A percentile compares a stretch with the other conserved stretches of the same genome.
These are phyloP conservation scores for Drosophila setosimentum DNA, from an alignment of 2,888 invertebrate genomes.

Conservation along the genomic window DNA sequence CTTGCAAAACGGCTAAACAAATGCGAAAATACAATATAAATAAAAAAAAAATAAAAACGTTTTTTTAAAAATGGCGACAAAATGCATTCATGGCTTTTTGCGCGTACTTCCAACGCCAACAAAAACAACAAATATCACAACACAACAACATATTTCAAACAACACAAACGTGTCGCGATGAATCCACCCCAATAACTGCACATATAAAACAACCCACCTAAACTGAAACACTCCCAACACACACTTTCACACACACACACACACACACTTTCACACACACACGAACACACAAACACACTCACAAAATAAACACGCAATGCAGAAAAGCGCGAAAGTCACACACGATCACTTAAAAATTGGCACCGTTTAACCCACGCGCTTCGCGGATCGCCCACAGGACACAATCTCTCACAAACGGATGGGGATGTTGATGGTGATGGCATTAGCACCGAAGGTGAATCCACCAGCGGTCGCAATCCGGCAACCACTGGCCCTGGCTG, in stretches of 20 bases:
- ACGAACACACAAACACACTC: slow-evolving; percentile 34
- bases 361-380: slow-evolving; percentile 86
- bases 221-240: slow-evolving; percentile 18
- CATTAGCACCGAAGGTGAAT: slow-evolving; percentile 90
- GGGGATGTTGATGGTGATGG: slow-evolving; percentile 94
- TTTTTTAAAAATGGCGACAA: slow-evolving; percentile 63
- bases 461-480: slow-evolving; percentile 87
- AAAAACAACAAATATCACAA: slow-evolving; percentile 47
- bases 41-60: slow-evolving; percentile 20
- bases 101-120: slow-evolving; percentile 57
- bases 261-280: slow-evolving; percentile 9
- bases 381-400: slow-evolving; percentile 89
- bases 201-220: slow-evolving; percentile 24
- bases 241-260: slow-evolving; percentile 20
- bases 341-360: slow-evolving; percentile 85
- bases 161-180: slow-evolving; percentile 35
- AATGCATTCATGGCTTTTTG: slow-evolving; percentile 82
- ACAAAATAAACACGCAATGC: slow-evolving; percentile 49
- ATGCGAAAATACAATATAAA: slow-evolving; percentile 55
- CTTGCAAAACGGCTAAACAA: slow-evolving; percentile 78
- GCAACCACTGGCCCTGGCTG: slow-evolving; percentile 91
- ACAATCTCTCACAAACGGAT: slow-evolving; percentile 95
- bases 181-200: slow-evolving; percentile 23
- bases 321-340: slow-evolving; percentile 85
- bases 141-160: slow-evolving; percentile 28